Base-by-base conservation (phyloP, 2,888 invertebrate species). In the Epistrophe grossulariae region DNA sequence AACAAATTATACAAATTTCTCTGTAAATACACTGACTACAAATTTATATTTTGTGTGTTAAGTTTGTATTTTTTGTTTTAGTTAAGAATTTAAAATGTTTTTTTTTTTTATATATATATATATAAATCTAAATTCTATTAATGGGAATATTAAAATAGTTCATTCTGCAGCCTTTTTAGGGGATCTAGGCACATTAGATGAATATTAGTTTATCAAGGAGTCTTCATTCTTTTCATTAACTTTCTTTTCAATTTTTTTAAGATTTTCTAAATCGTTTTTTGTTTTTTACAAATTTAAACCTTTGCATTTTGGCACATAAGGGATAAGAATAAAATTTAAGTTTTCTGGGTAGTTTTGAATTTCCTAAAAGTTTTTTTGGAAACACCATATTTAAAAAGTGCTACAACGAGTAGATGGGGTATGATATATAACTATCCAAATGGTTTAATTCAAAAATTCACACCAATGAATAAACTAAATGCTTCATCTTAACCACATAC, bases 281-380 rank as follows among this genome's bases (percentile, higher is more conserved):
- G 1, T 72, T 66, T 76, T 48, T 40, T 78, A 79, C 78, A 72
- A 68, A 43, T 76, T 52, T 59, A 84, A 68, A 78, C 40, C 59
- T 85, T 74, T 89, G 74, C 70, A 81, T 89, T 24, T 89, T 89
- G 89, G 89, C 89, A 89, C 89, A 89, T 88, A 80, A 77, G 88
- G 88, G 84, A 87, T 79, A 74, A 81, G 88, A 79, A 80, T 73
- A 71, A 79, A 83, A 35, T 74, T 80, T 64, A 73, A 83, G 35
- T 55, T 71, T 48, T 45, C 24, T 70, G 60, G 52, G 52, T 88
- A 87, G 70, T 43, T 59, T 64, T 71, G 50, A 77, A 81, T 78
- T 78, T 55, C 73, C 73, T 85, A 70, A 73, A 68, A 40, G 11
- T 62, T 70, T 73, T 62, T 70, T 73, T 57, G 57, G 35, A 78